Percentiles rank a stretch among this genome's conserved stretches.
Conservation (phyloP, 2,797 vertebrate genomes). For the Mormyrus proboscirostris region DNA sequence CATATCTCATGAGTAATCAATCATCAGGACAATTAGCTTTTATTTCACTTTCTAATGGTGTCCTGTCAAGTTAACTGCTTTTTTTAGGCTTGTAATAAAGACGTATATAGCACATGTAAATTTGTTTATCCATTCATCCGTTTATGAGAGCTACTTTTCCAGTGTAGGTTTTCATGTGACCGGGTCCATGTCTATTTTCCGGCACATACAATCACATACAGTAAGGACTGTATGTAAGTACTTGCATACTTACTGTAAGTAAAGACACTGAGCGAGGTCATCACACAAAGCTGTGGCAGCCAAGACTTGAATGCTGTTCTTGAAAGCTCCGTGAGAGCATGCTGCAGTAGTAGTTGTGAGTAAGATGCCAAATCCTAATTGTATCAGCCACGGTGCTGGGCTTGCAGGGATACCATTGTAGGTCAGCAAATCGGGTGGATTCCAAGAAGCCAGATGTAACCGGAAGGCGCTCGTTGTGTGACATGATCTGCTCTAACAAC, state of each 20-base stretch:
- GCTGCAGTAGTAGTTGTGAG: not conserved
- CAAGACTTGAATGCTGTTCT: not conserved
- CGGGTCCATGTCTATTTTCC: not conserved
- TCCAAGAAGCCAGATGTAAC: not conserved
- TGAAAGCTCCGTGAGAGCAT: not conserved
- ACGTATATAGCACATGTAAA: not conserved
- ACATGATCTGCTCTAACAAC: not conserved
- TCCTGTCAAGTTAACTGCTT: not conserved
- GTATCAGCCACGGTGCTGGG: not conserved
- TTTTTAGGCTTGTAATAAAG: not conserved
- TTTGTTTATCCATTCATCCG: not conserved
- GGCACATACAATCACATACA: not conserved
- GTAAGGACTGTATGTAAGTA: not conserved
- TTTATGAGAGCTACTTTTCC: not conserved
- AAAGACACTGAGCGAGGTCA: not conserved
- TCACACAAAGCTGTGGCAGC: not conserved
- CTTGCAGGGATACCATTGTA: not conserved
- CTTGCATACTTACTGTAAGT: no score
- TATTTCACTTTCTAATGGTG: not conserved
- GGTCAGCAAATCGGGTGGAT: not conserved
- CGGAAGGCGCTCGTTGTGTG: not conserved
- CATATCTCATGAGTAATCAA: not conserved
- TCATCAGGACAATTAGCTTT: not conserved
- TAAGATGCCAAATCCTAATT: not conserved
- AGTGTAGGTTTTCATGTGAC: not conserved